Percentiles rank a stretch among this genome's conserved stretches.
Evolutionary conservation across 2,113 vertebrate genomes (phyloP).

Genomic region (Xiphophorus maculatus): DNA sequence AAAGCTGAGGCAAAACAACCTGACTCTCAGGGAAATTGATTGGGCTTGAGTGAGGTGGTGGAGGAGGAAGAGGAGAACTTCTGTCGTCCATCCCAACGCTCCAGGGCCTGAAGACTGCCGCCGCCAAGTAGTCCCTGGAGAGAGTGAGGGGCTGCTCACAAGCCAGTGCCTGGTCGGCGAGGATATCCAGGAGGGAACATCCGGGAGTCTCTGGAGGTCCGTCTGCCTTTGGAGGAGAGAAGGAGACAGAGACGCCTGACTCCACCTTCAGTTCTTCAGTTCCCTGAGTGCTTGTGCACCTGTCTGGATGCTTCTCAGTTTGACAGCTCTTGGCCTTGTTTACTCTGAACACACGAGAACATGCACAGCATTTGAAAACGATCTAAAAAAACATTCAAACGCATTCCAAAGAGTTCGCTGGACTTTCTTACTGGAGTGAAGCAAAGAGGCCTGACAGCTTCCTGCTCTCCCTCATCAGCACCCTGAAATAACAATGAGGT

Average conservation of each 20-base stretch:
- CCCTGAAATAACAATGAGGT: constrained; percentile 69
- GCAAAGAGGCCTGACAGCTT: constrained; percentile 80
- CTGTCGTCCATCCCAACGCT: constrained; percentile 36
- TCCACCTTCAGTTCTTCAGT: constrained; percentile 30
- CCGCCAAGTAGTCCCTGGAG: constrained; percentile 43
- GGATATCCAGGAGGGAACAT: constrained; percentile 37
- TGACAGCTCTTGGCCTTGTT: constrained; percentile 51
- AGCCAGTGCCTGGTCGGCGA: constrained; percentile 54
- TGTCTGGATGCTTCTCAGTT: constrained; percentile 40
- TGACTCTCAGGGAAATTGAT: constrained; percentile 34
- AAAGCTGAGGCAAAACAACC: constrained; percentile 78
- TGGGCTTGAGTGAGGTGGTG: constrained; percentile 63
- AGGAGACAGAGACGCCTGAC: constrained; percentile 58
- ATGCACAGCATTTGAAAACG: not conserved
- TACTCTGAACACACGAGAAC: constrained; percentile 34
- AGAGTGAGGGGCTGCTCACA: not conserved
- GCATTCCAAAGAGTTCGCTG: not conserved
- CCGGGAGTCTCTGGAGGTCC: not conserved
- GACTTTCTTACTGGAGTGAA: constrained; percentile 80
- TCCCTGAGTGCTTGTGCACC: constrained; percentile 48
- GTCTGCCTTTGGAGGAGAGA: constrained; percentile 44
- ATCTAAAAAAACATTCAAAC: not conserved
- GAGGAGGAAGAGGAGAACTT: constrained; percentile 63
- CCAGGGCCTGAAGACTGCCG: constrained; percentile 38
- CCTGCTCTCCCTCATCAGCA: constrained; percentile 87